phyloP scores from a whole-genome alignment of 2,888 invertebrate species.

The Leucozona laternaria region DNA sequence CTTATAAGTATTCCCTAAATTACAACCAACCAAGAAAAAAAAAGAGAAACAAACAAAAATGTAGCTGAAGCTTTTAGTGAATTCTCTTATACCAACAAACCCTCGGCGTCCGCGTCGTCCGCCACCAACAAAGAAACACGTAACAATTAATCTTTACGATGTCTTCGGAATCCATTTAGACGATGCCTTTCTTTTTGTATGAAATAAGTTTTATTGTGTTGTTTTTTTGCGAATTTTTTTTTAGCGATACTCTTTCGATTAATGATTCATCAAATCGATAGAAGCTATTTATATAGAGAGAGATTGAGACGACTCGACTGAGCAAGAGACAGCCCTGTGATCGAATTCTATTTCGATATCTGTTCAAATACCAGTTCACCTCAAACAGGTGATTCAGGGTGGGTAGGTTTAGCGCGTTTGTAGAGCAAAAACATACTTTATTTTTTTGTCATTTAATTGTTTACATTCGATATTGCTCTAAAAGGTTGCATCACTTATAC shows the following conservation, averaged over 20 bases:
- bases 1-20: not conserved
- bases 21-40: not conserved
- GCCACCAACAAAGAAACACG: not conserved
- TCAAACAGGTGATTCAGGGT: slow-evolving; percentile 58
- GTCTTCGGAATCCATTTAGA: not conserved
- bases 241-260: slow-evolving; percentile 16
- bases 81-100: not conserved
- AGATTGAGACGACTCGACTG: slow-evolving; percentile 2
- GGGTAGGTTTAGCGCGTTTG: slow-evolving; percentile 15
- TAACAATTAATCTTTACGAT: slow-evolving; percentile 12
- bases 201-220: not conserved
- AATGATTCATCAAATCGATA: slow-evolving; percentile 34
- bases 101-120: no score
- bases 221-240: not conserved
- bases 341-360: slow-evolving; percentile 39
- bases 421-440: not conserved
- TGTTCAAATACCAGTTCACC: slow-evolving; percentile 54
- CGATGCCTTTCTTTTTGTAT: not conserved
- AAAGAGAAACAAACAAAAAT: not conserved
- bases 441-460: slow-evolving; percentile 4
- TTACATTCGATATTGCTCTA: slow-evolving; percentile 15
- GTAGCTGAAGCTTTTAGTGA: not conserved
- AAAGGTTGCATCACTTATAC: slow-evolving; percentile 13
- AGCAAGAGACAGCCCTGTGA: slow-evolving; percentile 54
- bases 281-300: slow-evolving; percentile 45